Percentiles rank a stretch among this genome's conserved stretches.
Evolutionary conservation across 1,140 invertebrate genomes (phyloP).

Genomic region (Augochlora pura): DNA sequence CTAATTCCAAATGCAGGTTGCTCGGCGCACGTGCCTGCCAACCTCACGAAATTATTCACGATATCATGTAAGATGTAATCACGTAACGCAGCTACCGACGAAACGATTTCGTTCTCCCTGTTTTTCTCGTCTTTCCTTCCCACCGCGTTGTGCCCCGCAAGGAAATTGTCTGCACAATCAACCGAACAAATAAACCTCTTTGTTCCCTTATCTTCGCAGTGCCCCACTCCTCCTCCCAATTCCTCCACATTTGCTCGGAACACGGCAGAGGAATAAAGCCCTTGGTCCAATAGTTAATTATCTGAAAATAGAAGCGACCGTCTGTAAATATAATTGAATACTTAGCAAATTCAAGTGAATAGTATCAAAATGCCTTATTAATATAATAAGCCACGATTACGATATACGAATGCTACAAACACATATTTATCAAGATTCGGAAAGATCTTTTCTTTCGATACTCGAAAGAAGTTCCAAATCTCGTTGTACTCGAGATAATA

Average conservation of each 20-base stretch:
- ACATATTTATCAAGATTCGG: no score
- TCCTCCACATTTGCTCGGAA: neutral
- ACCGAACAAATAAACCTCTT: slow-evolving; percentile 21
- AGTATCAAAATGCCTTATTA: no score
- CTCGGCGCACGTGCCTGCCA: slow-evolving; percentile 28
- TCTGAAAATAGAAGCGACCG: no score
- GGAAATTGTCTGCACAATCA: slow-evolving; percentile 16
- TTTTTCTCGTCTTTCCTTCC: neutral
- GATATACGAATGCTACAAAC: no score
- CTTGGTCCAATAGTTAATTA: neutral
- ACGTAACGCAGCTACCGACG: slow-evolving; percentile 39
- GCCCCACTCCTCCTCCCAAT: neutral
- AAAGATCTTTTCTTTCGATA: no score
- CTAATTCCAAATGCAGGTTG: slow-evolving; percentile 36
- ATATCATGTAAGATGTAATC: slow-evolving; percentile 50
- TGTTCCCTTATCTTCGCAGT: slow-evolving; percentile 1
- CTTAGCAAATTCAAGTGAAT: no score
- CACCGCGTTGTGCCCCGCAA: no score
- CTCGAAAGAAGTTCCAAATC: no score
- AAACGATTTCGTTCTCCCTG: slow-evolving; percentile 34
- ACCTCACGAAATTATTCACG: slow-evolving; percentile 40
- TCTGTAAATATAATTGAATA: no score
- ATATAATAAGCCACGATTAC: no score
- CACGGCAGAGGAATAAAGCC: neutral
- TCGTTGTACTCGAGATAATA: no score